Evolutionary conservation across 1,140 invertebrate species (phyloP), one percentile per base, ranked within the genome.

Genomic region (Bombus impatiens): DNA sequence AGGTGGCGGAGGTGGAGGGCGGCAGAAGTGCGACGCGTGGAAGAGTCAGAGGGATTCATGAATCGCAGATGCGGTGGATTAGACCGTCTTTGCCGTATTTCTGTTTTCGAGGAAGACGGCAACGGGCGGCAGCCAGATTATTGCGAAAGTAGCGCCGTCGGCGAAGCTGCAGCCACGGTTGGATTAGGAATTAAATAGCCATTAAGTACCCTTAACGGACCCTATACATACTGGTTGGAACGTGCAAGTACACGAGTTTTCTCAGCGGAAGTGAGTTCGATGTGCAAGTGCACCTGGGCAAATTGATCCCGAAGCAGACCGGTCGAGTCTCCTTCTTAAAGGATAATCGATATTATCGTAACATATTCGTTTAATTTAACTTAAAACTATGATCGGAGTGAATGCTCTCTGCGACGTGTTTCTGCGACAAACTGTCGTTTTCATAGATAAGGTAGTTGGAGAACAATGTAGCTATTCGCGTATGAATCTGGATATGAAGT

Each of bases 31-130:
- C 87, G 86, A 88, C 82, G 82, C 86, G 71, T 80, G 86, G 83
- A 91, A 89, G 90, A 91, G 91, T 87, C 90, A 90, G 90, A 92
- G 91, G 93, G 91, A 92, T 93, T 94, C 92, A 94, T 94, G 94
- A 95, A 95, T 95, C 93, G 92, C 94, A 94, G 94, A 94, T 94
- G 93, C 90, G 87, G 83, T 90, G 94, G 94, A 94, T 95, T 95
- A 95, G 92, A 93, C 89, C 88, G 88, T 92, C 93, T 93, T 93
- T 87, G 90, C 86, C 86, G 92, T 92, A 92, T 93, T 94, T 93
- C 93, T 93, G 93, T 92, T 94, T 92, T 91, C 93, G 87, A 92
- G 91, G 82, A 93, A 92, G 91, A 91, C 89, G 78, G 85, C 84
- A 88, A 78, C 44, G 87, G 37, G 57, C 76, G 86, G 86, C 83